Conservation (phyloP, 2,888 invertebrate species). For the Tortricodes alternella region DNA sequence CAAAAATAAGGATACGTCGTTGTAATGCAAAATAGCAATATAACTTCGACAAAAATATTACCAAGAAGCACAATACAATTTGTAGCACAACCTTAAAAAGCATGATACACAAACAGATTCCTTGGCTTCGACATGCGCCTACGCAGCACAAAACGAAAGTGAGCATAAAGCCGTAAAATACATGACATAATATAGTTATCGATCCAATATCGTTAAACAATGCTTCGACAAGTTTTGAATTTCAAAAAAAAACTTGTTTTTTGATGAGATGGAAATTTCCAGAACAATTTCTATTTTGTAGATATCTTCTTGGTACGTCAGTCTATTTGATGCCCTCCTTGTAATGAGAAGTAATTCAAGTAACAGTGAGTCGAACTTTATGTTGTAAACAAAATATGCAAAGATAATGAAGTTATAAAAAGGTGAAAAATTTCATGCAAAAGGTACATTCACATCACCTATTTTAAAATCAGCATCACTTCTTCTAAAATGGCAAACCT, state of each 20-base stretch:
- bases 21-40: background rate
- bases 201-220: background rate
- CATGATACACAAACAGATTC: slow-evolving; percentile 2
- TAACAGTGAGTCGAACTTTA: too few species aligned
- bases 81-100: slow-evolving; percentile 15
- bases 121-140: background rate
- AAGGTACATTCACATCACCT: too few species aligned
- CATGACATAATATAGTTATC: slow-evolving; percentile 8
- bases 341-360: too few species aligned
- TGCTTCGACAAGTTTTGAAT: background rate
- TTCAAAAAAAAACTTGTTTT: background rate
- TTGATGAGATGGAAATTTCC: background rate
- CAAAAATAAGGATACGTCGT: background rate
- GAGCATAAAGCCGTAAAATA: slow-evolving; percentile 9
- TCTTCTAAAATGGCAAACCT: too few species aligned
- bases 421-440: too few species aligned
- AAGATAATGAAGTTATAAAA: too few species aligned
- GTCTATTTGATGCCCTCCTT: too few species aligned
- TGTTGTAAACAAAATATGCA: too few species aligned
- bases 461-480: too few species aligned
- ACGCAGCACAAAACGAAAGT: slow-evolving; percentile 9
- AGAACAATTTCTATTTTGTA: too few species aligned
- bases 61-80: background rate
- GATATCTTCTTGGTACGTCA: too few species aligned
- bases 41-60: background rate